Evolutionary conservation across 2,113 vertebrate genomes (phyloP).

Genomic region (Ursus arctos): DNA sequence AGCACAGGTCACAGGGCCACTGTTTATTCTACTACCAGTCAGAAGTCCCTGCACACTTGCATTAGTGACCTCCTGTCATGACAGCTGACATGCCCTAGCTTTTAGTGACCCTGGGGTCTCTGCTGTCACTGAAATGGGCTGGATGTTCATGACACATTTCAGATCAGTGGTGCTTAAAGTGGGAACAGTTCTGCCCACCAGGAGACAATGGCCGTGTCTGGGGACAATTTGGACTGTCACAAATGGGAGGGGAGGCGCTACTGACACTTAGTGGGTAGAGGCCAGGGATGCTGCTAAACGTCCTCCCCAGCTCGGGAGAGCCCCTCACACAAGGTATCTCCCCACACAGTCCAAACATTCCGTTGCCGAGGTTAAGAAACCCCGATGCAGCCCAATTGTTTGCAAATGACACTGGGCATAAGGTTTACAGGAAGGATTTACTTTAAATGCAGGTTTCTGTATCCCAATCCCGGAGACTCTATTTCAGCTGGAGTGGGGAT

Average conservation of each 20-base stretch:
- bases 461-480: background rate
- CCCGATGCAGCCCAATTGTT: background rate
- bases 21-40: background rate
- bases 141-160: background rate
- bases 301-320: background rate
- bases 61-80: slow-evolving; percentile 23
- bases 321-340: background rate
- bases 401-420: background rate
- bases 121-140: background rate
- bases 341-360: background rate
- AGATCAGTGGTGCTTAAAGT: background rate
- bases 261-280: background rate
- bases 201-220: background rate
- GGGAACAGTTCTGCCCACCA: background rate
- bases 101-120: background rate
- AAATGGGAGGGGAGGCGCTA: background rate
- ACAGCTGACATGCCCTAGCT: background rate
- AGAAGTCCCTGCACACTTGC: slow-evolving; percentile 34
- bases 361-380: background rate
- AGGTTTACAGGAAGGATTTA: background rate
- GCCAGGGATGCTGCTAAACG: background rate
- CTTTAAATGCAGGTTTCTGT: background rate
- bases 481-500: background rate
- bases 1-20: background rate
- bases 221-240: background rate